Conservation (phyloP, 1,140 invertebrate genomes). For the Apis florea region DNA sequence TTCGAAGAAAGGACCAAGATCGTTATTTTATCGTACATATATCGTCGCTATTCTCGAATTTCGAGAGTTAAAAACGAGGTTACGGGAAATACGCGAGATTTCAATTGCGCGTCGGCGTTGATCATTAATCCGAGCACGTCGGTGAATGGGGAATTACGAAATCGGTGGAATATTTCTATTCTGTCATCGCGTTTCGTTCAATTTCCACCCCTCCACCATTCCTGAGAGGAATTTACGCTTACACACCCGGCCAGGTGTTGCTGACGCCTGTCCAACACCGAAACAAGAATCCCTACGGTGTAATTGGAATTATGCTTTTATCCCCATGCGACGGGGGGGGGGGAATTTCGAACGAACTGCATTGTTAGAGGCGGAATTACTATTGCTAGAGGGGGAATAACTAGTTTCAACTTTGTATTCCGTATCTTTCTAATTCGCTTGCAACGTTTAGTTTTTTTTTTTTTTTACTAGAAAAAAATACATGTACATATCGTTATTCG, state of each 20-base stretch:
- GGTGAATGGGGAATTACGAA: conserved; percentile 22
- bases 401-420: too few species aligned
- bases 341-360: neutral
- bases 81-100: neutral
- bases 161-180: conserved; percentile 13
- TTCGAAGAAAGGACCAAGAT: too few species aligned
- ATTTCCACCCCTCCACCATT: conserved; percentile 21
- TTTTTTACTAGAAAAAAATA: too few species aligned
- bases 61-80: neutral
- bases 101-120: neutral
- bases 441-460: too few species aligned
- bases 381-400: too few species aligned
- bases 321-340: neutral
- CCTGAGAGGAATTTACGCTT: conserved; percentile 32
- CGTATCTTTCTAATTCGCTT: too few species aligned
- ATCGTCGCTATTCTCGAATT: neutral
- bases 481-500: too few species aligned
- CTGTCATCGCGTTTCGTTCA: conserved; percentile 39
- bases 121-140: conserved; percentile 11
- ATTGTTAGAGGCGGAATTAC: neutral
- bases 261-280: conserved; percentile 26
- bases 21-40: too few species aligned
- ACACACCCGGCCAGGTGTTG: conserved; percentile 7
- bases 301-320: conserved; percentile 33
- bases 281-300: conserved; percentile 24